Evolutionary conservation across 2,797 vertebrate genomes (phyloP).

Genomic region (Scolopax rusticola): DNA sequence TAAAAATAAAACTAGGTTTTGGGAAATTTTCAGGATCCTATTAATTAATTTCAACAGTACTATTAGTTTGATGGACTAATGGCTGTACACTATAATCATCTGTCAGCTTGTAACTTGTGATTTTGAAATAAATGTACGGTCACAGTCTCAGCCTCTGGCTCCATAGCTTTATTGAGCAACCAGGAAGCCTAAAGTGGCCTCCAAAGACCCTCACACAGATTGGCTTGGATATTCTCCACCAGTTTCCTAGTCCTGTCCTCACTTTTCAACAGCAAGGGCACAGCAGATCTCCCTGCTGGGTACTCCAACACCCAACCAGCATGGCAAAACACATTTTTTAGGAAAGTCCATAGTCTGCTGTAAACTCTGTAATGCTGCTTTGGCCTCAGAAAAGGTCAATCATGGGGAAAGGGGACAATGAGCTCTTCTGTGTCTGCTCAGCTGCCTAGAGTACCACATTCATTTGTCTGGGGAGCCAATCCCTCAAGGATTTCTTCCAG

Average conservation of each 20-base stretch:
- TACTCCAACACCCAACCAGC: background rate
- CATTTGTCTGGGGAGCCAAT: background rate
- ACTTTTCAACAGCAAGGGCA: background rate
- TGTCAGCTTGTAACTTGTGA: background rate
- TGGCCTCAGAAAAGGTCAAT: background rate
- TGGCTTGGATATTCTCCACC: background rate
- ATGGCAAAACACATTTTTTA: background rate
- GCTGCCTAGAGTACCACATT: background rate
- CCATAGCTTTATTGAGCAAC: background rate
- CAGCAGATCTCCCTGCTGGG: background rate
- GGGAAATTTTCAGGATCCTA: background rate
- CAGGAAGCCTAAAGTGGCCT: background rate
- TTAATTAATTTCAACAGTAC: conserved; percentile 3
- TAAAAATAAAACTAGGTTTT: background rate
- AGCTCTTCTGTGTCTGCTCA: background rate
- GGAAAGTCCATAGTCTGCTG: background rate
- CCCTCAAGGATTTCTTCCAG: background rate
- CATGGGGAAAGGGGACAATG: background rate
- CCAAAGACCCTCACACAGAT: background rate
- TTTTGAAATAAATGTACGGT: background rate
- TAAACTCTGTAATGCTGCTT: accelerated
- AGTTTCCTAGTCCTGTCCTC: background rate
- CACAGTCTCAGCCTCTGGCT: background rate
- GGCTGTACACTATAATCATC: background rate
- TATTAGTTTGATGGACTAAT: background rate